Base-by-base conservation (phyloP, 1,140 invertebrate species). In the Tetramorium simillimum region DNA sequence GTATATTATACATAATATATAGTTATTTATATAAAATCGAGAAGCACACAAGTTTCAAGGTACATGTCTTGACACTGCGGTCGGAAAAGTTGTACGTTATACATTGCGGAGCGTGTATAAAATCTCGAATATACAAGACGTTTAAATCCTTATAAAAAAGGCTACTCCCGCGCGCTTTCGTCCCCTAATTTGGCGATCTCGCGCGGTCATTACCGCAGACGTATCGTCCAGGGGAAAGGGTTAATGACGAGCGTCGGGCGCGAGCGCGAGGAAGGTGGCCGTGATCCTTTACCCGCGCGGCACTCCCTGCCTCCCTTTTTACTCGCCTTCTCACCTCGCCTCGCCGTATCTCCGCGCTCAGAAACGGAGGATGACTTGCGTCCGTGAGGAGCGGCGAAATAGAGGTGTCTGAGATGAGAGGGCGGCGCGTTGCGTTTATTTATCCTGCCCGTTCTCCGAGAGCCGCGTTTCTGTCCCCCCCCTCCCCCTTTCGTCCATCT, bases 401-500 rank as follows among this genome's bases (percentile, higher is more conserved):
- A 94, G 94, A 94, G 93, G 93, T 93, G 93, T 94, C 89, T 91
- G 88, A 95, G 93, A 95, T 95, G 94, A 95, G 93, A 94, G 93
- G 93, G 93, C 94, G 92, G 93, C 92, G 89, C 90, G 92, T 93
- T 92, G 93, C 93, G 93, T 94, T 94, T 94, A 95, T 95, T 94
- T 95, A 95, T 94, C 94, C 94, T 95, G 93, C 92, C 93, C 89
- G 93, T 85, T 84, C 80, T 91, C 88, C 60, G 81, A 90, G 89
- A 91, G 91, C 92, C 91, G 86, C 90, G 81, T 70, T 80, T 73
- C 89, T 82, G 84, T 2, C 28, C 33, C 33, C 3, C 33, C 3
- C 33, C n/a, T n/a, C n/a, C n/a, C n/a, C n/a, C n/a, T n/a, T n/a
- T n/a, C n/a, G n/a, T n/a, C n/a, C n/a, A n/a, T n/a, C n/a, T n/a